phyloP scores from a whole-genome alignment of 2,113 vertebrate genomes.

The Corythornis vintsioides region DNA sequence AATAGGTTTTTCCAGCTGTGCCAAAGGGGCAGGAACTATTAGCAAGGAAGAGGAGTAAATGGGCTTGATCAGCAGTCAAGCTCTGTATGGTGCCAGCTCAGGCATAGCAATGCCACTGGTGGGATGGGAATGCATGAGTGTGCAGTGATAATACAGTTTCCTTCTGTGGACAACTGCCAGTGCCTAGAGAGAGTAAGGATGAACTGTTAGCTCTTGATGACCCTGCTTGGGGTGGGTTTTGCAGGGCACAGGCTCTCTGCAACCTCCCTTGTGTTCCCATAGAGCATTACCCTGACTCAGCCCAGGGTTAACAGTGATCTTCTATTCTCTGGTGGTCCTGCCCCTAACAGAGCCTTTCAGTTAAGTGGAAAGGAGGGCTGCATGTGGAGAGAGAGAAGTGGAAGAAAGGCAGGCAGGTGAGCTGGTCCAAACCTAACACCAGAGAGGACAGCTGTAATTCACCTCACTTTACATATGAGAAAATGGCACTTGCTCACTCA shows the following conservation, averaged over 20 bases:
- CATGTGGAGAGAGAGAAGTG: neutral
- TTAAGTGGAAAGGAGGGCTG: neutral
- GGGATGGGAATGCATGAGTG: neutral
- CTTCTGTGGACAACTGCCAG: neutral
- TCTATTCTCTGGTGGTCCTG: neutral
- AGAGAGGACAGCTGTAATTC: neutral
- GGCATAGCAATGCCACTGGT: neutral
- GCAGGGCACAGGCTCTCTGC: neutral
- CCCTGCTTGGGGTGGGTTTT: neutral
- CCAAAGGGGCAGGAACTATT: neutral
- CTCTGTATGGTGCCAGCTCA: neutral
- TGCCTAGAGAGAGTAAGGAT: neutral
- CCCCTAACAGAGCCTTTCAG: neutral
- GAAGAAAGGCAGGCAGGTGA: neutral
- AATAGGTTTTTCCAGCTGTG: neutral
- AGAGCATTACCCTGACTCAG: neutral
- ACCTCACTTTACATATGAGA: neutral
- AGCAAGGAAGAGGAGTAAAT: neutral
- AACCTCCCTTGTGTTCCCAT: neutral
- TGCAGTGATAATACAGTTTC: neutral
- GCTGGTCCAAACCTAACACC: neutral
- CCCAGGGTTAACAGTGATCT: neutral
- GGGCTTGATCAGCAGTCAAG: neutral
- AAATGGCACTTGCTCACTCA: neutral
- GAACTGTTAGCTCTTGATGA: neutral